These are phyloP conservation scores for Calyptomena viridis DNA, from an alignment of 2,113 vertebrate species.

Conservation along the genomic window DNA sequence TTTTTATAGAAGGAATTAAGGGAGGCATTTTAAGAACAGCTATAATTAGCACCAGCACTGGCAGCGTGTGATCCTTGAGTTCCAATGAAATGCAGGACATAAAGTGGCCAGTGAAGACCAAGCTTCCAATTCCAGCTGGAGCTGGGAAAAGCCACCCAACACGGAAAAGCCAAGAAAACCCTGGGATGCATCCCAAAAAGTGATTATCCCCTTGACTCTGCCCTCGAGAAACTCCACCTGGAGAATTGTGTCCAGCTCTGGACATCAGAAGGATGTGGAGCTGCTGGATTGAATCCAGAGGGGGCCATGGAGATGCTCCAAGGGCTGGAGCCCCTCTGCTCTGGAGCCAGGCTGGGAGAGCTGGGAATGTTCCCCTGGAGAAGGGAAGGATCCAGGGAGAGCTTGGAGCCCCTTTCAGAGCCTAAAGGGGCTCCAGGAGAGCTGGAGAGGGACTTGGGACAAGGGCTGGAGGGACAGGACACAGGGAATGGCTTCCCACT, in stretches of 20 bases:
- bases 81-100: not conserved
- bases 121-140: not conserved
- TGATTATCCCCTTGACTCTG: not conserved
- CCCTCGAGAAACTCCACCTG: not conserved
- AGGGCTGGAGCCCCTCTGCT: not conserved
- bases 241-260: not conserved
- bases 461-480: not conserved
- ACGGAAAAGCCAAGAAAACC: rapidly evolving
- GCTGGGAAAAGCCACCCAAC: not conserved
- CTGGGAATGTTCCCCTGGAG: rapidly evolving
- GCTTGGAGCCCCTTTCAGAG: not conserved
- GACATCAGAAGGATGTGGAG: not conserved
- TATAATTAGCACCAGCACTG: not conserved
- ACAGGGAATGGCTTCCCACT: not conserved
- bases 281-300: not conserved
- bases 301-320: rapidly evolving
- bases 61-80: not conserved
- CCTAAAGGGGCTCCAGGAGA: not conserved
- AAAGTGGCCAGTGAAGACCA: not conserved
- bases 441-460: not conserved
- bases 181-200: not conserved
- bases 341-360: not conserved
- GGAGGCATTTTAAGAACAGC: not conserved
- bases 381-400: not conserved
- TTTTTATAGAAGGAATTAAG: not conserved